phyloP scores from a whole-genome alignment of 2,888 invertebrate genomes.

The Therioaphis trifolii region DNA sequence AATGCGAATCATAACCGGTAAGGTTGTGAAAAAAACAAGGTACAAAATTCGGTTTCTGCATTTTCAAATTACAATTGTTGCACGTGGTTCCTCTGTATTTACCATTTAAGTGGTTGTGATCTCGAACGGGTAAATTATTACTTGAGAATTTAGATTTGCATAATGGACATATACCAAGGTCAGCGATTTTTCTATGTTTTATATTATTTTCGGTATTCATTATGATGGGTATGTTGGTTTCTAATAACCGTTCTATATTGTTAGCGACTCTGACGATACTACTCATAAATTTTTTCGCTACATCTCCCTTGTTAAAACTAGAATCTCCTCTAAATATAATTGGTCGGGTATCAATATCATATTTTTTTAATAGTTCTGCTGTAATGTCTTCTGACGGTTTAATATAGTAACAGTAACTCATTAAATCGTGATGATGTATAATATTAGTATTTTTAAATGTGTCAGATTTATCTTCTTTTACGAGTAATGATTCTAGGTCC shows the following conservation, averaged over 20 bases:
- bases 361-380: neutral
- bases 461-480: neutral
- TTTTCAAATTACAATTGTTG: conserved; percentile 6
- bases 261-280: neutral
- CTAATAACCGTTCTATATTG: neutral
- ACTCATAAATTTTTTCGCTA: neutral
- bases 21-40: neutral
- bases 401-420: neutral
- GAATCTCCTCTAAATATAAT: neutral
- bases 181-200: too few species aligned
- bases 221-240: neutral
- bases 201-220: neutral
- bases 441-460: neutral
- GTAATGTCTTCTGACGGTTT: neutral
- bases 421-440: neutral
- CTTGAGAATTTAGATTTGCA: neutral
- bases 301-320: neutral
- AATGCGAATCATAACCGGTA: neutral
- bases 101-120: neutral
- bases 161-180: neutral
- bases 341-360: neutral
- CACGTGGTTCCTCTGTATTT: neutral
- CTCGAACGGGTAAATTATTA: neutral
- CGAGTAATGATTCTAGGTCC: neutral
- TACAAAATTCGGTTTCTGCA: neutral